These are phyloP conservation scores for Alouatta palliata DNA, from an alignment of 2,113 vertebrate species.

Conservation along the genomic window DNA sequence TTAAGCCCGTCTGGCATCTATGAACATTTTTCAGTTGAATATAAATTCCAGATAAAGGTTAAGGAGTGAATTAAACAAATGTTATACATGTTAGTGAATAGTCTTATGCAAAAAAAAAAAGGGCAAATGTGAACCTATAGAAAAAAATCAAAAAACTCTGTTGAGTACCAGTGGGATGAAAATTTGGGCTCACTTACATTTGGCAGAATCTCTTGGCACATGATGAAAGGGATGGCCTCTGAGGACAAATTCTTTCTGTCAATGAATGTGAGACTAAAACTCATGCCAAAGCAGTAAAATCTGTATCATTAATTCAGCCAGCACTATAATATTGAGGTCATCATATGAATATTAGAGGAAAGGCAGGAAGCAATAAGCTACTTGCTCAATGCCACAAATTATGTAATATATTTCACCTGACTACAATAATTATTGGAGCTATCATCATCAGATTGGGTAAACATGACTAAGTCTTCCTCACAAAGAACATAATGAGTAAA, in stretches of 20 bases:
- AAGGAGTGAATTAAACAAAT: constrained; percentile 45
- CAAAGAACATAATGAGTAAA: neutral
- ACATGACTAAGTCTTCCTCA: neutral
- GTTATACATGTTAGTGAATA: neutral
- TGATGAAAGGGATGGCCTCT: constrained; percentile 10
- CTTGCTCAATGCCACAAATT: neutral
- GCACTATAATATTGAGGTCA: neutral
- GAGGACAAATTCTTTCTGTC: neutral
- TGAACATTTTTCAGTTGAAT: constrained; percentile 16
- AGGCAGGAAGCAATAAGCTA: neutral
- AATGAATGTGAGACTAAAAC: constrained; percentile 13
- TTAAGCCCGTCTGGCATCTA: neutral
- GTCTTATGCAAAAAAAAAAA: neutral
- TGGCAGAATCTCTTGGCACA: neutral
- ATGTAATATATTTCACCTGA: neutral
- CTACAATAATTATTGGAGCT: neutral
- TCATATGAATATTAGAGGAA: neutral
- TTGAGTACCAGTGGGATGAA: constrained; percentile 22
- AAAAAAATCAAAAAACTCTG: neutral
- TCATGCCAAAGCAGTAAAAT: neutral
- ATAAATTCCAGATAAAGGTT: constrained; percentile 56
- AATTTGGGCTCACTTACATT: constrained; percentile 1
- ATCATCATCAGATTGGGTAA: neutral
- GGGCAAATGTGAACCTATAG: neutral
- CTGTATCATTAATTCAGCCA: neutral